phyloP scores from a whole-genome alignment of 2,888 invertebrate species.

The Strigamia maritima region DNA sequence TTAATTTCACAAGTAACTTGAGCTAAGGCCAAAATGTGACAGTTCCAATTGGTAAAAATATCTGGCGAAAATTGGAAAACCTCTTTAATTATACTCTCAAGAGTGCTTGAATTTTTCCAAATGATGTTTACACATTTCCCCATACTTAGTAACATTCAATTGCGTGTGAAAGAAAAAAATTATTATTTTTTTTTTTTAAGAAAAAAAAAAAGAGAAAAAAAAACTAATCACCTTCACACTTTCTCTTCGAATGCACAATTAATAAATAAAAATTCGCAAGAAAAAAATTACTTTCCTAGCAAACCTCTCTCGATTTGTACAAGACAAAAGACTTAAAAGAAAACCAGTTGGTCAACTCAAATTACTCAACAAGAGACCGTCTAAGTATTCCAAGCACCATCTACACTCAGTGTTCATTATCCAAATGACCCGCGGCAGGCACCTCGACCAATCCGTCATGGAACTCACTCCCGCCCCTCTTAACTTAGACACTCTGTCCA shows the following conservation, averaged over 20 bases:
- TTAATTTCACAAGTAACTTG: not conserved
- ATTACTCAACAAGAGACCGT: conserved; percentile 21
- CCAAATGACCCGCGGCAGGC: conserved; percentile 10
- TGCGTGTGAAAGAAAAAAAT: not conserved
- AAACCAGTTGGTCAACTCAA: conserved; percentile 26
- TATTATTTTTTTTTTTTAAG: not conserved
- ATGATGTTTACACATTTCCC: conserved; percentile 3
- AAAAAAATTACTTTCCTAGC: not conserved
- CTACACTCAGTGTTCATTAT: conserved; percentile 27
- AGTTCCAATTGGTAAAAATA: conserved; percentile 13
- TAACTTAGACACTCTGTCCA: not conserved
- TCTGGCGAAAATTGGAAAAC: not conserved
- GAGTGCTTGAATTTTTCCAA: not conserved
- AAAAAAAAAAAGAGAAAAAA: not conserved
- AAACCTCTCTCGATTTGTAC: conserved; percentile 16
- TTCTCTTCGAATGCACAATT: not conserved
- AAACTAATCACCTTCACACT: not conserved
- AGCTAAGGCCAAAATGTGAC: conserved; percentile 6
- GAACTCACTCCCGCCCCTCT: not conserved
- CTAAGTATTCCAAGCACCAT: conserved; percentile 12
- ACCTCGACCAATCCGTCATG: conserved; percentile 26
- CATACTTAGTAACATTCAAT: not conserved
- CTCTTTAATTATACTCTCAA: conserved; percentile 12
- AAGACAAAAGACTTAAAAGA: conserved; percentile 16
- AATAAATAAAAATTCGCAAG: not conserved